Percentiles rank a stretch among this genome's conserved stretches.
Conservation (phyloP, 2,797 vertebrate species). For the Semaprochilodus insignis region DNA sequence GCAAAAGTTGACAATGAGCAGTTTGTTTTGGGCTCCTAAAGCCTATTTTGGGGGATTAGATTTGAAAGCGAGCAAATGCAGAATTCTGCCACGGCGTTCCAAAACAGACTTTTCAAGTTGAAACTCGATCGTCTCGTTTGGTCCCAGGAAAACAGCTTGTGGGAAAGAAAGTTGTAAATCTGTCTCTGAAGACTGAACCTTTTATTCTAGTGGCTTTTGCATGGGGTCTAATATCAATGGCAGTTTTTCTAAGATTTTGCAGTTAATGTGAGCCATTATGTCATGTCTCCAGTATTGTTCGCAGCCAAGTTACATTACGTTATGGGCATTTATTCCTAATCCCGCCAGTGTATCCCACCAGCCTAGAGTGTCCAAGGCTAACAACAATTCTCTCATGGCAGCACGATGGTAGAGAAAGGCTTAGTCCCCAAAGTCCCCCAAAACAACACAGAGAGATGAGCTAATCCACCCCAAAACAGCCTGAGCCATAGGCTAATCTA, state of each 20-base stretch:
- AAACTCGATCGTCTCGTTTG: constrained; percentile 56
- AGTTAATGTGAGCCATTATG: constrained; percentile 8
- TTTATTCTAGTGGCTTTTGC: constrained; percentile 19
- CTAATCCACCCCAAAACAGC: constrained; percentile 50
- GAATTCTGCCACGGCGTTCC: constrained; percentile 59
- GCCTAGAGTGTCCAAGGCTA: constrained; percentile 71
- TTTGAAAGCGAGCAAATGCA: constrained; percentile 38
- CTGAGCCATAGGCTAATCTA: constrained; percentile 72
- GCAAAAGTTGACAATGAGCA: constrained; percentile 66
- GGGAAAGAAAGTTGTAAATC: constrained; percentile 34
- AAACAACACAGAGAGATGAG: constrained; percentile 61
- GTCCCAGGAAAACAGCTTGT: constrained; percentile 22
- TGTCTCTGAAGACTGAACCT: constrained; percentile 20
- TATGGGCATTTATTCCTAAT: constrained; percentile 60
- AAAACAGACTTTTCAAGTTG: constrained; percentile 64
- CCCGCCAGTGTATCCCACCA: constrained; percentile 65
- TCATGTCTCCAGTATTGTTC: constrained; percentile 17
- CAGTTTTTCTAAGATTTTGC: constrained; percentile 30
- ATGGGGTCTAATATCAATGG: constrained; percentile 32
- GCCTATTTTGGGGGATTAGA: constrained; percentile 71
- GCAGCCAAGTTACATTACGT: constrained; percentile 16
- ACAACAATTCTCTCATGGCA: constrained; percentile 74
- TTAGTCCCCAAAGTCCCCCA: constrained; percentile 71
- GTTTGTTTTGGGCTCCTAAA: constrained; percentile 65
- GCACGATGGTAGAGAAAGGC: constrained; percentile 71